Evolutionary conservation across 2,113 vertebrate species (phyloP).

Genomic region (Megaleporinus macrocephalus): DNA sequence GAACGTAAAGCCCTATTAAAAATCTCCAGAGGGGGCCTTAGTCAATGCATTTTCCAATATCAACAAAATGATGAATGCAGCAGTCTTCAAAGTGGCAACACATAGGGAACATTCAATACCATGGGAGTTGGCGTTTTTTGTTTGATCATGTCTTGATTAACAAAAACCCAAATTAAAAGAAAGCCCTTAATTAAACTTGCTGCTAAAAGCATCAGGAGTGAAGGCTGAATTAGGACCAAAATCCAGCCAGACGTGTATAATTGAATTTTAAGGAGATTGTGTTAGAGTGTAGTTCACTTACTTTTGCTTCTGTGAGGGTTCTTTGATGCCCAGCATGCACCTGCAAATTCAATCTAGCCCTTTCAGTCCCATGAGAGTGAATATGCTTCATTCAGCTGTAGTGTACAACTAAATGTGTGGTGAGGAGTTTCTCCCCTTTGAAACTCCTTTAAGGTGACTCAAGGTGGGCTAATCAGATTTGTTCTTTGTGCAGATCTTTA

Average conservation of each 20-base stretch:
- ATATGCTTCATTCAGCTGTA: conserved; percentile 1
- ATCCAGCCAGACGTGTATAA: background rate
- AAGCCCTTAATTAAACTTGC: conserved; percentile 37
- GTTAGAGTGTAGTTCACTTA: background rate
- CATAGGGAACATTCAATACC: conserved; percentile 20
- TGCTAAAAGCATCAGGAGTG: background rate
- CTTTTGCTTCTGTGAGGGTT: background rate
- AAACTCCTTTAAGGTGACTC: background rate
- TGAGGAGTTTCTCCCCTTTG: background rate
- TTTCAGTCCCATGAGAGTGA: conserved; percentile 12
- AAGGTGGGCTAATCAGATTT: background rate
- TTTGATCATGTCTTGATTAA: conserved; percentile 35
- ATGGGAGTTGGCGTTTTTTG: conserved; percentile 27
- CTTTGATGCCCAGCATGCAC: conserved; percentile 14
- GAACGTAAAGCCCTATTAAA: conserved; percentile 13
- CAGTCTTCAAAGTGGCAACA: conserved; percentile 41
- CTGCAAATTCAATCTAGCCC: background rate
- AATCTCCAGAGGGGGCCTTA: conserved; percentile 4
- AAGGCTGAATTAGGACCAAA: conserved; percentile 24
- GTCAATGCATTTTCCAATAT: conserved; percentile 46
- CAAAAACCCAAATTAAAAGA: background rate
- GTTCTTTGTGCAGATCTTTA: background rate
- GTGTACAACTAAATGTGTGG: background rate
- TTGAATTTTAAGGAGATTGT: conserved; percentile 7
- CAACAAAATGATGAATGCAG: conserved; percentile 50